Evolutionary conservation across 2,113 vertebrate genomes (phyloP).

Genomic region (Nesoenas mayeri): DNA sequence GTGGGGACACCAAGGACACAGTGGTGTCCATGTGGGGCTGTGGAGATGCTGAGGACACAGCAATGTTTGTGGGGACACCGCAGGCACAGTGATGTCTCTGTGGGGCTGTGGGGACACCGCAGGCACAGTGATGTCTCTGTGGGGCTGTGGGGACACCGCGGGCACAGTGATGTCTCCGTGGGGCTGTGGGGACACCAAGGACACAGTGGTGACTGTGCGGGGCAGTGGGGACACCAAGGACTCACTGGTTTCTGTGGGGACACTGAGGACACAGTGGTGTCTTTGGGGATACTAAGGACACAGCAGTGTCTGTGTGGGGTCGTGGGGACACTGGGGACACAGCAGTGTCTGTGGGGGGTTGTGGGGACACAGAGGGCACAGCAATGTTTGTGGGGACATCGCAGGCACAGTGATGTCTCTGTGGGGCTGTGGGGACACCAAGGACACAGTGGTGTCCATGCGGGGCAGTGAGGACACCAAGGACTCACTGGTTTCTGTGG

Average conservation of each 20-base stretch:
- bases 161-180: rapidly evolving
- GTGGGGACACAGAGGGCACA: background rate
- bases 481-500: rapidly evolving
- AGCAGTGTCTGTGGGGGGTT: background rate
- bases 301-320: no score
- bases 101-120: background rate
- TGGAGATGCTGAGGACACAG: background rate
- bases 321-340: background rate
- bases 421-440: background rate
- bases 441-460: rapidly evolving
- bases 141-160: background rate
- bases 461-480: background rate
- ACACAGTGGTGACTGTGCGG: no score
- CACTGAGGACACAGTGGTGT: no score
- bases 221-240: no score
- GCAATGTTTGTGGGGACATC: background rate
- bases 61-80: background rate
- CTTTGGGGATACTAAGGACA: no score
- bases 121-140: rapidly evolving
- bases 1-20: rapidly evolving
- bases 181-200: no score
- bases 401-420: rapidly evolving
- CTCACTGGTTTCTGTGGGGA: no score
- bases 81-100: rapidly evolving
- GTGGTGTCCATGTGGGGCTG: rapidly evolving